Evolutionary conservation across 2,888 invertebrate species (phyloP).

Genomic region (Diloba caeruleocephala): DNA sequence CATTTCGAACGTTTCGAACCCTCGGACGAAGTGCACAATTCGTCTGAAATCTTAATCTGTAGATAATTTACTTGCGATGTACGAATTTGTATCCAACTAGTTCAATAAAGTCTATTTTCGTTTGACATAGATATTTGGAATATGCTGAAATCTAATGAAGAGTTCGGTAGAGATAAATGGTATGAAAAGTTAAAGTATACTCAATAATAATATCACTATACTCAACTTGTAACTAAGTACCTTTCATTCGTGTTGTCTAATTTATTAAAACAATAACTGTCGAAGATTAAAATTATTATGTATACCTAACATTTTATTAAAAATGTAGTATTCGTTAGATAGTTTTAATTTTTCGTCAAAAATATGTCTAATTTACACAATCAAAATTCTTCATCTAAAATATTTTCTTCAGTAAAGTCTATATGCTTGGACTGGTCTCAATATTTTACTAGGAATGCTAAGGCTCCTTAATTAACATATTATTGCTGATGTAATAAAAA

Average conservation of each 20-base stretch:
- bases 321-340: too few species aligned
- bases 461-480: slow-evolving; percentile 1
- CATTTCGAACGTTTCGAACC: too few species aligned
- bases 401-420: not conserved
- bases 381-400: too few species aligned
- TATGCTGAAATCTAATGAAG: slow-evolving; percentile 63
- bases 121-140: slow-evolving; percentile 66
- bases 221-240: slow-evolving; percentile 1
- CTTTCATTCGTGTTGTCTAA: slow-evolving; percentile 11
- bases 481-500: not conserved
- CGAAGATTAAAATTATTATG: slow-evolving; percentile 3
- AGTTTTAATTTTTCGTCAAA: too few species aligned
- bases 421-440: not conserved
- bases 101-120: slow-evolving; percentile 17
- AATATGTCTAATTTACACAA: too few species aligned
- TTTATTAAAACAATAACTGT: slow-evolving; percentile 33
- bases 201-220: slow-evolving; percentile 16
- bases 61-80: too few species aligned
- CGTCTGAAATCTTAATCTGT: too few species aligned
- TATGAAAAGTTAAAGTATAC: slow-evolving; percentile 51
- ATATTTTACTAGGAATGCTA: not conserved
- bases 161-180: slow-evolving; percentile 49
- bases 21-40: too few species aligned
- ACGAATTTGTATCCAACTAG: not conserved
- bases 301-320: slow-evolving; percentile 4